Evolutionary conservation across 2,888 invertebrate species (phyloP), one percentile per base, ranked within the genome.

Genomic region (Scaptomyza cyrtandrae): DNA sequence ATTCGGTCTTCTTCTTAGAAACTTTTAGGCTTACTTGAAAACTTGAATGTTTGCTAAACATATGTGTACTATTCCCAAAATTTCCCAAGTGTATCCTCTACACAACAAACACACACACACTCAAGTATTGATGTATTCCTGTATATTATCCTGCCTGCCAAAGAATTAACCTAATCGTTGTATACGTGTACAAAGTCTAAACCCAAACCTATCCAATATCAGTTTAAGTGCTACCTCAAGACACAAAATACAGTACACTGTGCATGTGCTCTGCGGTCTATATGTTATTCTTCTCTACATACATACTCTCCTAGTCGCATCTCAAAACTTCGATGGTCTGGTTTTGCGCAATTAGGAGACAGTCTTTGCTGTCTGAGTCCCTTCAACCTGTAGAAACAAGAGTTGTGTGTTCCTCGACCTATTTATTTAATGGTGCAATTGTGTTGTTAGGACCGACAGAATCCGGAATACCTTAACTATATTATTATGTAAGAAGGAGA

Each of bases 91-190:
- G 56, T 48, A 43, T 55, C 24, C 45, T 10, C 14, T 29, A 62
- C 37, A 46, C 43, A 44, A 62, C 37, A 46, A 37, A 44, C 24
- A 39, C 10, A 31, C 43, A 63, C 44, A 46, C 48, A 63, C 44
- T 41, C 48, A 44, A 46, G 41, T 31, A 66, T 49, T 48, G 57
- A 58, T 66, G 61, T 60, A 56, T 56, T 48, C 45, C 46, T 55
- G 31, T 67, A 77, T 55, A 53, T 60, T 74, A 60, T 75, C 58
- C 61, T 61, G 87, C 86, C 78, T 82, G 82, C 62, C 70, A 75
- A 10, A 48, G 11, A 53, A 62, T 63, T 82, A 83, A 76, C 77
- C 64, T 62, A 69, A 74, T 87, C 74, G 86, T 87, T 83, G 83
- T 85, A 71, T 29, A 73, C 80, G 67, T 70, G 35, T 78, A 73